Base-by-base conservation (phyloP, 2,888 invertebrate genomes). In the Leptopilina drosophilae region DNA sequence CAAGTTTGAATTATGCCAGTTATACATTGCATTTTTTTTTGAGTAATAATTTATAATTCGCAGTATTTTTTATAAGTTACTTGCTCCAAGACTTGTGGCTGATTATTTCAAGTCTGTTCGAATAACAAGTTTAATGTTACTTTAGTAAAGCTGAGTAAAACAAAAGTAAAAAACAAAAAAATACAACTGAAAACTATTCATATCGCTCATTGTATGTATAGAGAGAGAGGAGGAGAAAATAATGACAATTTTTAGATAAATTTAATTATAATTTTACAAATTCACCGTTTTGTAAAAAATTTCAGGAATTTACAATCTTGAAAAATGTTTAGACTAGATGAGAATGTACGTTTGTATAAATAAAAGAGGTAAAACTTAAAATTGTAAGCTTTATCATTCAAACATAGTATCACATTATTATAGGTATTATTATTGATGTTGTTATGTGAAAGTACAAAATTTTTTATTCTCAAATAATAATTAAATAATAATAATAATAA, bases 371-470 rank as follows among this genome's bases (percentile, higher is more conserved):
- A 11, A 2, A 53, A 53, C 11, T 26, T 33, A 56, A 33, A 73
- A 53, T 56, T 12, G 56, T 26, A 73, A 53, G 53, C 53, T 56
- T 69, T 73, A 56, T 73, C 69, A 73, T 56, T 73, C 33, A 56
- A 73, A 69, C 33, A 69, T 69, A 0, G 11, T 69, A 69, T 69
- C 69, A 49, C 53, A 69, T 69, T 53, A 69, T 26, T 67, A 26
- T 49, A 49, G 4, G 0, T 49, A 49, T 49, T 49, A 49, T 49
- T 49, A 11, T 49, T n/a, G n/a, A n/a, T n/a, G n/a, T n/a, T 20
- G 20, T 20, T 20, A 20, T 20, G 20, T n/a, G 1, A 20, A 20
- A 20, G 0, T 20, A 20, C 20, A 20, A 20, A 20, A 20, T 20
- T 20, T 20, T 20, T 20, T 20, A 20, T 20, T 20, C 1, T 20